Evolutionary conservation across 2,797 vertebrate genomes (phyloP).

Genomic region (Poecilia wingei): DNA sequence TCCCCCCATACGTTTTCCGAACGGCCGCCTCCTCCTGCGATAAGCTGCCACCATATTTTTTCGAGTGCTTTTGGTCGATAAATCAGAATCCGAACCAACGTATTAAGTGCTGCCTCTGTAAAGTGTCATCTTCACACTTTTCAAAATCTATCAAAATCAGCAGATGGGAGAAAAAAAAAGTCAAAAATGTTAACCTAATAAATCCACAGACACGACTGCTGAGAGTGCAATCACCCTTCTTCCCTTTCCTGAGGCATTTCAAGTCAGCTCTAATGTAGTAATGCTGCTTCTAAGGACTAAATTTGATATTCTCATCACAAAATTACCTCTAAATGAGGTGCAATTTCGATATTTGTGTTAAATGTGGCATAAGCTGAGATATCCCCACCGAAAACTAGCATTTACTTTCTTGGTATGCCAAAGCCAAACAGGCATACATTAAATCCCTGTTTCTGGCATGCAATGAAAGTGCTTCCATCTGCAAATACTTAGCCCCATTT

Average conservation of each 20-base stretch:
- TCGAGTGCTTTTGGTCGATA: slow-evolving; percentile 39
- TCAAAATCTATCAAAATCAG: slow-evolving; percentile 28
- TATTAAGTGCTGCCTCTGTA: slow-evolving; percentile 32
- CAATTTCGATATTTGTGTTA: slow-evolving; percentile 63
- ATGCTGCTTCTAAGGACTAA: slow-evolving; percentile 38
- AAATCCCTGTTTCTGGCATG: slow-evolving; percentile 71
- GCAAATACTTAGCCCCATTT: slow-evolving; percentile 70
- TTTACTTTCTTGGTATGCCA: slow-evolving; percentile 58
- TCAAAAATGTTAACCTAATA: slow-evolving; percentile 10
- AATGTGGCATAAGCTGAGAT: slow-evolving; percentile 54
- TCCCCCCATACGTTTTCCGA: slow-evolving; percentile 44
- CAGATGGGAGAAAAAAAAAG: not conserved
- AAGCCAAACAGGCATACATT: slow-evolving; percentile 72
- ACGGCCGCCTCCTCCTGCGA: slow-evolving; percentile 34
- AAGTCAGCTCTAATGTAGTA: slow-evolving; percentile 49
- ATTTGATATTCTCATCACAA: slow-evolving; percentile 53
- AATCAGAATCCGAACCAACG: slow-evolving; percentile 39
- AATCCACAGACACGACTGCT: slow-evolving; percentile 17
- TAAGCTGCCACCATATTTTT: slow-evolving; percentile 51
- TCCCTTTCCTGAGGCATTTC: slow-evolving; percentile 5
- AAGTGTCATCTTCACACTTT: slow-evolving; percentile 39
- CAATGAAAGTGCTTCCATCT: slow-evolving; percentile 75
- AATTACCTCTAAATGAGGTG: slow-evolving; percentile 54
- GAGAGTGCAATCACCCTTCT: slow-evolving; percentile 11
- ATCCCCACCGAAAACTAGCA: slow-evolving; percentile 65